Base-by-base conservation (phyloP, 2,797 vertebrate genomes). In the Pyrocephalus nanus region DNA sequence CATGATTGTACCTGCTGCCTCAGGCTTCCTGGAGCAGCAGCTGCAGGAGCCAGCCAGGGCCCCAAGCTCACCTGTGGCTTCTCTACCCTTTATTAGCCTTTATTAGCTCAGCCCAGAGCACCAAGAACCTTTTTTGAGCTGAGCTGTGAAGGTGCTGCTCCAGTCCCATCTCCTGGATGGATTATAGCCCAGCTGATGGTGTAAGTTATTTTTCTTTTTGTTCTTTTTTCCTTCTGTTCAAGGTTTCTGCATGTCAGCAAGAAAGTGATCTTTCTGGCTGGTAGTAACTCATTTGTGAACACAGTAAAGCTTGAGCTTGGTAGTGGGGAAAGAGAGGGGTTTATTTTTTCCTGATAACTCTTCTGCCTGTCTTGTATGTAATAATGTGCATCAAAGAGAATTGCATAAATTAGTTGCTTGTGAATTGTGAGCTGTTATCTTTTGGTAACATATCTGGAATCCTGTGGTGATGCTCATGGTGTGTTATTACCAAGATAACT, bases 101-200 rank as follows among this genome's bases (percentile, higher is more conserved):
- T 21, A n/a, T 57, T 66, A 65, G 30, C 11, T 70, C 57, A 45
- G 14, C 23, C 15, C 11, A 15, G 14, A 9, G 30, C 6, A 23
- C 1, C 6, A 7, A 21, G 58, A 51, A 16, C 15, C 1, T 66
- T 66, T 9, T 17, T 12, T 54, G 42, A 55, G 65, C 30, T 48
- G 34, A 19, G n/a, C 12, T 45, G 30, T 4, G 25, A 1, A 9
- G 12, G 2, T 2, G 2, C 2, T 74, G 34, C 16, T 65, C 12
- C 3, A 51, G 18, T 8, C 5, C 1, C 6, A 16, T 51, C 26
- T 79, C 16, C 20, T 55, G 26, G 10, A n/a, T 13, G 8, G 58
- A 22, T 36, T 11, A 21, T 10, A 64, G 34, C 18, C 8, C 22
- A 54, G 21, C 8, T 8, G 23, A 11, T 21, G 12, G 4, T 42